phyloP scores from a whole-genome alignment of 2,888 invertebrate species.

The Macrophya annulata region DNA sequence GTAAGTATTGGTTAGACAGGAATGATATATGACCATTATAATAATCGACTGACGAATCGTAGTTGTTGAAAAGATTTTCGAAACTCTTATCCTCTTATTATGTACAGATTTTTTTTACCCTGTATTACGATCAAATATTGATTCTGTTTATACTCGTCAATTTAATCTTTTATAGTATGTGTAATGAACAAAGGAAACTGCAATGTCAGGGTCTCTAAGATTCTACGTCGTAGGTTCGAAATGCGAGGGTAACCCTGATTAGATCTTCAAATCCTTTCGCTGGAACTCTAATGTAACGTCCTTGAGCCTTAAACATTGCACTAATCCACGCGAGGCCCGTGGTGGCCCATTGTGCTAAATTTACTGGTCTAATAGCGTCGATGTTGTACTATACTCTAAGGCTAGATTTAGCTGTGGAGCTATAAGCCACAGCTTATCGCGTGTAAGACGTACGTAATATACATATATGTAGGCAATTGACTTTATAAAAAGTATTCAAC shows the following conservation, averaged over 20 bases:
- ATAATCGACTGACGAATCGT: constrained; percentile 6
- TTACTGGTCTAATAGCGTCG: constrained; percentile 43
- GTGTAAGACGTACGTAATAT: not conserved
- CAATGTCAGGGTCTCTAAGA: constrained; percentile 5
- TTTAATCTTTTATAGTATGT: not conserved
- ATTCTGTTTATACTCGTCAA: not conserved
- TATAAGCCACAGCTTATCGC: constrained; percentile 27
- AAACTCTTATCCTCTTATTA: not conserved
- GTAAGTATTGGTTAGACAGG: not conserved
- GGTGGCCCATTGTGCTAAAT: constrained; percentile 44
- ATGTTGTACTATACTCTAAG: constrained; percentile 33
- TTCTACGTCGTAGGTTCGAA: not conserved
- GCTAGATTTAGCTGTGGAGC: constrained; percentile 38
- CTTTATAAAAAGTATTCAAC: not conserved
- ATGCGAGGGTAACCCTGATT: not conserved
- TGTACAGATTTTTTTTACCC: not conserved
- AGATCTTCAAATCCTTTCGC: constrained; percentile 44
- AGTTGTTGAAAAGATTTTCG: not conserved
- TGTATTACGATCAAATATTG: not conserved
- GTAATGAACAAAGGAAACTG: not conserved
- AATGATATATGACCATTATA: not conserved
- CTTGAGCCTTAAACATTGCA: constrained; percentile 29
- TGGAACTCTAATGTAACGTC: constrained; percentile 30
- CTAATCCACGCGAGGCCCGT: constrained; percentile 21
- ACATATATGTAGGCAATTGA: constrained; percentile 3